Base-by-base conservation (phyloP, 64 coral and sea anemone species). In the Porites lutea region DNA sequence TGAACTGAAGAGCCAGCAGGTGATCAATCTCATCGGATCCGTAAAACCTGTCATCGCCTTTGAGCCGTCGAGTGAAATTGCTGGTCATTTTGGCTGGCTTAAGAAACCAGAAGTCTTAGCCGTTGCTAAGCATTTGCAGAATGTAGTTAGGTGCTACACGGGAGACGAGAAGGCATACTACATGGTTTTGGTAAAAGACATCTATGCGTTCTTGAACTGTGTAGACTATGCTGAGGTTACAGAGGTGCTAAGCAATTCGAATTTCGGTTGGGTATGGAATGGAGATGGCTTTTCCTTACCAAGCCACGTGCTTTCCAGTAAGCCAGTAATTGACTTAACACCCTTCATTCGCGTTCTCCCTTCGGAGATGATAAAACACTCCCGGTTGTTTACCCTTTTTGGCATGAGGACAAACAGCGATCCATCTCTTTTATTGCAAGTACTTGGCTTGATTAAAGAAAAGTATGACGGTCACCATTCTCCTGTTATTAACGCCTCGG, bases 21-120 rank as follows among this genome's bases (percentile, higher is more conserved):
- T 78, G 44, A 70, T 71, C 1, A 88, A 80, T 52, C 69, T 96
- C 51, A 79, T 96, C 83, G 94, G 94, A n/a, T 77, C 89, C 37
- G 52, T 85, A 43, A 92, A 75, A 64, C 77, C 89, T 19, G 4
- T 50, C 55, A 74, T 95, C 11, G 55, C 80, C 49, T 16, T 20
- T 8, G 15, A 13, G 18, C 46, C 12, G 16, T 66, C 74, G 15
- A 14, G 50, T 15, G 21, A 90, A 12, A 44, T 88, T 71, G 71
- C 82, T 19, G 2, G 13, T 13, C 79, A 48, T 14, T 92, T 96
- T 75, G 67, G 83, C 44, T 92, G 94, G 90, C 18, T 88, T 12
- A 54, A 55, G 62, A 55, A 88, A 10, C 90, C 84, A 23, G 4
- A 20, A 9, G 21, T 88, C 23, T 48, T 64, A 43, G 64, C 92